Conservation (phyloP, 1,140 invertebrate genomes). For the Cyphomyrmex costatus region DNA sequence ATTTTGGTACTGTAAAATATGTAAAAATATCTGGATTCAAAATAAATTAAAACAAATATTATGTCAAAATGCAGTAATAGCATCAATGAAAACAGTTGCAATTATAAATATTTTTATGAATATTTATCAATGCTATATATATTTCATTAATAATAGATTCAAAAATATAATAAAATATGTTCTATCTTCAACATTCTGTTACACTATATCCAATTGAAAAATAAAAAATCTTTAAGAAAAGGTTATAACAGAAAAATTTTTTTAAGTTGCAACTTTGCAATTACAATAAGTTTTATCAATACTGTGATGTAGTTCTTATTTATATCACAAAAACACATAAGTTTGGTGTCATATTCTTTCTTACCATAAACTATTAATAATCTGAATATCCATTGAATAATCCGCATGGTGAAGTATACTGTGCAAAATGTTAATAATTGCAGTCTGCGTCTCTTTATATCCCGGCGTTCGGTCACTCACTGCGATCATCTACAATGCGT, state of each 20-base stretch:
- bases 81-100: not conserved
- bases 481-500: constrained; percentile 1
- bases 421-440: too few species aligned
- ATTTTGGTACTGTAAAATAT: not conserved
- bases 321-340: not conserved
- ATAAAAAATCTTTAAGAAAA: not conserved
- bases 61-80: not conserved
- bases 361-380: constrained; percentile 62
- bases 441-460: constrained; percentile 1
- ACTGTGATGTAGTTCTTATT: not conserved
- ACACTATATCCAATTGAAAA: not conserved
- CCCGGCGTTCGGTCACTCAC: not conserved
- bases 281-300: not conserved
- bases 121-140: not conserved
- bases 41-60: not conserved
- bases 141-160: constrained; percentile 7
- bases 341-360: constrained; percentile 14
- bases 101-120: not conserved
- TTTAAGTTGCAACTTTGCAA: not conserved
- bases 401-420: constrained; percentile 53
- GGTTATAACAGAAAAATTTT: not conserved
- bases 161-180: not conserved
- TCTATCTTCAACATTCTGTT: not conserved
- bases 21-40: not conserved
- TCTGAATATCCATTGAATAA: not conserved